A percentile compares a stretch with the other conserved stretches of the same genome.
Evolutionary conservation across 2,113 vertebrate species (phyloP).

Genomic region (Microtus montanus): DNA sequence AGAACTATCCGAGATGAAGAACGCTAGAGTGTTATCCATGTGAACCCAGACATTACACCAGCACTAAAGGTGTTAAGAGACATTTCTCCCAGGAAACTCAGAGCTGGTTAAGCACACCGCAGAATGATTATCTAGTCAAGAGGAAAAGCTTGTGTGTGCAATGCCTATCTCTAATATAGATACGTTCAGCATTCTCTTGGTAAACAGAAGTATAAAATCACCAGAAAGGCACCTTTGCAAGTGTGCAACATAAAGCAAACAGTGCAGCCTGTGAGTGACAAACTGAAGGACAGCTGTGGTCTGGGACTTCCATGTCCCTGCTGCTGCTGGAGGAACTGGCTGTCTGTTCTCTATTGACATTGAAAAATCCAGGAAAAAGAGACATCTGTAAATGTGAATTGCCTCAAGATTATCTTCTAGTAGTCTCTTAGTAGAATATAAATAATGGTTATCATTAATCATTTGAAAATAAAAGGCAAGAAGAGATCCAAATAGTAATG

Average conservation of each 20-base stretch:
- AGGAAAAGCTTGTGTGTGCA: neutral
- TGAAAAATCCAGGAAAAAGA: conserved; percentile 15
- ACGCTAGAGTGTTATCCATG: neutral
- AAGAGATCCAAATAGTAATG: neutral
- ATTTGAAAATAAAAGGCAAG: conserved; percentile 6
- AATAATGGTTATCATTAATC: neutral
- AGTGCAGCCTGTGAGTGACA: neutral
- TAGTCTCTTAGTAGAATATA: neutral
- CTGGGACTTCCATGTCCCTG: neutral
- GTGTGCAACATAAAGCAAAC: neutral
- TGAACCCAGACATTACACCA: neutral
- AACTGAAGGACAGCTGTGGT: neutral
- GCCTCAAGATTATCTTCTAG: neutral
- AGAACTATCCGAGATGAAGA: neutral
- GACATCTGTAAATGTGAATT: neutral
- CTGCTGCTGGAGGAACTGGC: neutral
- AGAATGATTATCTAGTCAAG: neutral
- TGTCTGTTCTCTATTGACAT: neutral
- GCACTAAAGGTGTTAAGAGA: neutral
- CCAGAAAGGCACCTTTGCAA: neutral
- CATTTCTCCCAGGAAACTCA: conserved; percentile 15
- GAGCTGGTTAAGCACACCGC: neutral
- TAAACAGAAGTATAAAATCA: conserved; percentile 38
- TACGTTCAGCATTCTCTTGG: neutral
- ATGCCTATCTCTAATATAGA: neutral